Base-by-base conservation (phyloP, 2,797 vertebrate genomes). In the Synanceia verrucosa region DNA sequence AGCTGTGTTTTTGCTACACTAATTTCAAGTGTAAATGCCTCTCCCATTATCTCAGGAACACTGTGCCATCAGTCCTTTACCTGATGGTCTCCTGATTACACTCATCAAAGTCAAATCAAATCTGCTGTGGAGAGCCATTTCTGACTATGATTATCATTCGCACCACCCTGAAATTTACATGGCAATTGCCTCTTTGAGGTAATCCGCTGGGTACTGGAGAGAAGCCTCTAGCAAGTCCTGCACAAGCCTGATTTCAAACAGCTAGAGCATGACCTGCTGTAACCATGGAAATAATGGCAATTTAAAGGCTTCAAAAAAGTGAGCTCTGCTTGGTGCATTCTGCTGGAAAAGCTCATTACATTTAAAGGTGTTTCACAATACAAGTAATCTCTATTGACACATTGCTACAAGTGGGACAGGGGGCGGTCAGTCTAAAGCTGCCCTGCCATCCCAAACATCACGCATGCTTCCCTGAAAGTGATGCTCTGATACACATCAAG, bases 31-130 rank as follows among this genome's bases (percentile, higher is more conserved):
- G 65, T 70, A 83, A 85, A 81, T 73, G 79, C 76, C 82, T 84
- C 73, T 78, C 75, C 65, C 68, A 91, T 90, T 89, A 92, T 86
- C 86, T 88, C 76, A 65, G 76, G 63, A 89, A 86, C 86, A 82
- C 63, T 60, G 76, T 63, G 78, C 58, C 74, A 67, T 84, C 76
- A 73, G 82, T 77, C 83, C 81, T 89, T 76, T 85, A 77, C 84
- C 70, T 78, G 81, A 87, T 82, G 82, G 66, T 82, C 84, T 74
- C 81, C 88, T 92, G 94, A 94, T 93, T 91, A 91, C 81, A 85
- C 86, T 91, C 90, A 90, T 92, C 90, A 92, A 84, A 88, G 90
- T 89, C 80, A 92, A 93, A 94, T 92, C 89, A 91, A 90, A 92
- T 89, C 79, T 78, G 65, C 78, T n/a, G 55, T 82, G 70, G 79